phyloP scores from a whole-genome alignment of 2,797 vertebrate species.

The Sebastes nivosus region DNA sequence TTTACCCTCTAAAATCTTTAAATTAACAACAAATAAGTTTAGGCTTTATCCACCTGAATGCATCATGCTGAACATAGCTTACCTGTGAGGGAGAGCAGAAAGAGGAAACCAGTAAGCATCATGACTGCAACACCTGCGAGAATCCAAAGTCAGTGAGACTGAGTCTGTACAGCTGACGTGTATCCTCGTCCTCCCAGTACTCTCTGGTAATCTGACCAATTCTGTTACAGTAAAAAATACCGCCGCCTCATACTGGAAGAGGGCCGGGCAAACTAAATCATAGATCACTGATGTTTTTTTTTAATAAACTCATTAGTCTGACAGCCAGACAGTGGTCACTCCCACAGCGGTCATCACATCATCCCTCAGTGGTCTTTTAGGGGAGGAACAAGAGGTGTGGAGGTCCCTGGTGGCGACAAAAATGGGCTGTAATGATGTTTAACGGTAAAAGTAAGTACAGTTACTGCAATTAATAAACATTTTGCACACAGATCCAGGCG shows the following conservation, averaged over 20 bases:
- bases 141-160: background rate
- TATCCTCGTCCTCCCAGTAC: background rate
- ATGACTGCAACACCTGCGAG: background rate
- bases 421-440: background rate
- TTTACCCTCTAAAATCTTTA: background rate
- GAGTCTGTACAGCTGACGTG: background rate
- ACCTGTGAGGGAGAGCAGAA: conserved; percentile 57
- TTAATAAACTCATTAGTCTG: conserved; percentile 22
- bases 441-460: background rate
- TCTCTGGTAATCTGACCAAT: background rate
- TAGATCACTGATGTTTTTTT: background rate
- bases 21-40: background rate
- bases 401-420: too few species aligned
- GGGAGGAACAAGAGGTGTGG: background rate
- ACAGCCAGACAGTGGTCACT: background rate
- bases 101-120: conserved; percentile 21
- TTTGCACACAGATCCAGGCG: background rate
- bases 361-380: background rate
- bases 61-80: conserved; percentile 5
- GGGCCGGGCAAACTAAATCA: conserved; percentile 1
- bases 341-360: conserved; percentile 2
- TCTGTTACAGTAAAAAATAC: background rate
- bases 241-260: background rate
- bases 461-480: background rate
- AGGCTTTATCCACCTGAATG: background rate